Evolutionary conservation across 2,797 vertebrate genomes (phyloP).

Genomic region (Eleutherodactylus coqui): DNA sequence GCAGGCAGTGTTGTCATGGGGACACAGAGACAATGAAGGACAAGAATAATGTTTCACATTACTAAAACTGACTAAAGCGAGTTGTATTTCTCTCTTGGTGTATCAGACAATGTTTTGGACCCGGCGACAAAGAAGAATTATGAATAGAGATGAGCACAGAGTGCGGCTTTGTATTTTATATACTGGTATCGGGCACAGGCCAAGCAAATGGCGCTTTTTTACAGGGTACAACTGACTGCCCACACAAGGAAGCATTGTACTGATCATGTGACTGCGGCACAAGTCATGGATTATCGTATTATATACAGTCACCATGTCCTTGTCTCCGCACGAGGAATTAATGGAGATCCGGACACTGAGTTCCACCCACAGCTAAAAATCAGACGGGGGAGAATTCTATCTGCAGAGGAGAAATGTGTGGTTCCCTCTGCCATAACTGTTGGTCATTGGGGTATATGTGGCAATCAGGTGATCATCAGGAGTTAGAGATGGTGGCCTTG

Average conservation of each 20-base stretch:
- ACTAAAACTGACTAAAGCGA: too few relatives aligned
- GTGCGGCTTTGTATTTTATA: not conserved
- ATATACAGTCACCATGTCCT: not conserved
- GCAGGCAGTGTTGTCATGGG: too few relatives aligned
- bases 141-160: not conserved
- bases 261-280: conserved; percentile 8
- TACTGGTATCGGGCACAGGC: not conserved
- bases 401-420: too few relatives aligned
- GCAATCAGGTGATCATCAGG: not conserved
- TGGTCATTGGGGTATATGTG: too few relatives aligned
- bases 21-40: too few relatives aligned
- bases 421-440: too few relatives aligned
- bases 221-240: not conserved
- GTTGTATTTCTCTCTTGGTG: too few relatives aligned
- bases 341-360: not conserved
- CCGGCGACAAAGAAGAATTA: not conserved
- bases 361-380: not conserved
- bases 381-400: not conserved
- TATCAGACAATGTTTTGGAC: not conserved
- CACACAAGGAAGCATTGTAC: conserved; percentile 2
- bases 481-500: not conserved
- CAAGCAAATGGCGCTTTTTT: not conserved
- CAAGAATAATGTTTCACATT: too few relatives aligned
- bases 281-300: not conserved
- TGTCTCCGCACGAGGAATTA: not conserved